Evolutionary conservation across 2,797 vertebrate genomes (phyloP), one percentile per base, ranked within the genome.

Genomic region (Cyprinodon diabolis): DNA sequence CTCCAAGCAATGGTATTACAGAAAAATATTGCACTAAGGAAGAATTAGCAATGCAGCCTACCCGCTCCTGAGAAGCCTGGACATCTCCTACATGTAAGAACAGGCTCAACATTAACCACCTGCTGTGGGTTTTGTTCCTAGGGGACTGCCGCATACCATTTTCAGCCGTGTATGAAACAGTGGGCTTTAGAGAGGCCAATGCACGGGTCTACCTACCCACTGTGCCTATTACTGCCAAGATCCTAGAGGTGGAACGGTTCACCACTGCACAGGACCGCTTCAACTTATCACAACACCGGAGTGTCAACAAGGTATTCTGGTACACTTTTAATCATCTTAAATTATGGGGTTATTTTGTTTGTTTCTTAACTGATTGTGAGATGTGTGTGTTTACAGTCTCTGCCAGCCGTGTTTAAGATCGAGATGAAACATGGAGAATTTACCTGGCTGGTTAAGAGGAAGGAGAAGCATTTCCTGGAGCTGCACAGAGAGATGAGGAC

Each of bases 401-500:
- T 93, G 21, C 90, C 94, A 0, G 93, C 94, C 0, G 95, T 99
- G 82, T 99, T 98, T 80, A 97, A 94, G 76, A 97, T 99, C 1
- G 96, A 99, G 86, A 87, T 99, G 88, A 97, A 93, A 77, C 98
- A 99, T 6, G 97, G 97, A 0, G 97, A 97, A 85, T 99, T 99
- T 75, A 96, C 93, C 48, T 99, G 98, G 98, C 74, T 96, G 51
- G 95, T 99, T 10, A 99, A 98, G 91, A 96, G 96, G 88, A 99
- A 99, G 89, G 97, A 96, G 93, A 99, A 97, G 72, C 97, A 99
- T 89, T 99, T 99, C 85, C 89, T 98, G 89, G 98, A 99, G 57
- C 94, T 99, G 37, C 98, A 99, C 90, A 94, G 96, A 92, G 98
- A 99, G 84, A 94, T 99, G 76, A 93, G 97, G 74, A 96, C 96